phyloP scores from a whole-genome alignment of 2,888 invertebrate genomes.

The Laspeyria flexula region DNA sequence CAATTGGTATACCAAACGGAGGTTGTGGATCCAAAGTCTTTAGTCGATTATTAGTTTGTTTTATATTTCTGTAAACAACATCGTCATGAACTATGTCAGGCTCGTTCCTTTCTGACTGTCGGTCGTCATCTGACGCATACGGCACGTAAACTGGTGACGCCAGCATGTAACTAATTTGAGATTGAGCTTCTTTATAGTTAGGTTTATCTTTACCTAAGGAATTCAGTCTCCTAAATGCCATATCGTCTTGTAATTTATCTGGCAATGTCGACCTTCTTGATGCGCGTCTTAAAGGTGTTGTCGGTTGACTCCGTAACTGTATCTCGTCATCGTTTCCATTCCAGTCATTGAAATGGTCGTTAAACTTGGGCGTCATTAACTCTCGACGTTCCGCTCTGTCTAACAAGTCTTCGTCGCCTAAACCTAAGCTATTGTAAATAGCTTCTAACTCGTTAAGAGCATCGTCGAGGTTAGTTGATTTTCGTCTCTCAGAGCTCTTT shows the following conservation, averaged over 20 bases:
- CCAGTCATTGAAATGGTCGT: constrained; percentile 80
- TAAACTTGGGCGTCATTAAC: constrained; percentile 84
- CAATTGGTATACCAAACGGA: constrained; percentile 95
- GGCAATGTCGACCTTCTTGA: constrained; percentile 84
- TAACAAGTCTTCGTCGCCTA: constrained; percentile 93
- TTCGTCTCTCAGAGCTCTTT: constrained; percentile 83
- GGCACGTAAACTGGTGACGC: constrained; percentile 89
- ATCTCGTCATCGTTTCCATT: constrained; percentile 81
- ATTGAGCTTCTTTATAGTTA: constrained; percentile 69
- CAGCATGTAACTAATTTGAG: constrained; percentile 88
- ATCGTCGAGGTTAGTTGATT: constrained; percentile 93
- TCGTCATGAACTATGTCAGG: constrained; percentile 94
- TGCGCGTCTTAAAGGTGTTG: constrained; percentile 74
- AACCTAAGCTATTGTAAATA: constrained; percentile 95
- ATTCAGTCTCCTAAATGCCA: constrained; percentile 91
- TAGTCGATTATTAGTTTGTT: constrained; percentile 90
- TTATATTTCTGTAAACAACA: constrained; percentile 92
- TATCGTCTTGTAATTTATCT: constrained; percentile 91
- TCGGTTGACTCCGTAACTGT: constrained; percentile 77
- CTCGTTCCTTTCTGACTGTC: constrained; percentile 88
- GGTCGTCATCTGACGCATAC: constrained; percentile 78
- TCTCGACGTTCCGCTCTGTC: constrained; percentile 92
- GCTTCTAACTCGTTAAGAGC: constrained; percentile 95
- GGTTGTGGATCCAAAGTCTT: constrained; percentile 93
- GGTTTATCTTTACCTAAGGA: constrained; percentile 83